Conservation (phyloP, 2,888 invertebrate genomes). For the Ectemnius continuus region DNA sequence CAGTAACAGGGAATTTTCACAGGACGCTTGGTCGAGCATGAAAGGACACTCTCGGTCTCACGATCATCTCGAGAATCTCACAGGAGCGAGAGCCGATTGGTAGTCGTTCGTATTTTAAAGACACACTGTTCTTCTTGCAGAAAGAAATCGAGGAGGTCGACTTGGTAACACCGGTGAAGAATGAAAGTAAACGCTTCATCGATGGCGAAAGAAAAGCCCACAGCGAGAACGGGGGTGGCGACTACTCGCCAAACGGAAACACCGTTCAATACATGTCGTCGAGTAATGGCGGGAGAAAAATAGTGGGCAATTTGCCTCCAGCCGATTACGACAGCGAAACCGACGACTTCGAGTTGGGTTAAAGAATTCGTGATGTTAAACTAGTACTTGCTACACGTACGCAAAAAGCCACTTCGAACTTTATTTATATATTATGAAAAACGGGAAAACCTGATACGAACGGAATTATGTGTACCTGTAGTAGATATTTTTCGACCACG, state of each 20-base stretch:
- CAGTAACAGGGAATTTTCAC: no score
- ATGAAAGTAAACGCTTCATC: constrained; percentile 46
- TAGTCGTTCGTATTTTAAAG: not conserved
- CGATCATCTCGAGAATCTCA: no score
- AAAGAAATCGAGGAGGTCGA: constrained; percentile 58
- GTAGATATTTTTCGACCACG: no score
- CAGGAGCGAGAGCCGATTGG: no score
- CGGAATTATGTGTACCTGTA: no score
- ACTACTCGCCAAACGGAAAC: constrained; percentile 26
- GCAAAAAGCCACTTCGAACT: no score
- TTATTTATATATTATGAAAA: no score
- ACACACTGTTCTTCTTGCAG: constrained; percentile 7
- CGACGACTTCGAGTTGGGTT: constrained; percentile 54
- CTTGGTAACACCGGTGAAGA: constrained; percentile 59
- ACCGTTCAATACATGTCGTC: not conserved
- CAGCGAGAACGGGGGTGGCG: constrained; percentile 45
- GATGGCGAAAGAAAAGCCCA: constrained; percentile 44
- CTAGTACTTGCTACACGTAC: no score
- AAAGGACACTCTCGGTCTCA: no score
- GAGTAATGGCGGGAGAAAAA: not conserved
- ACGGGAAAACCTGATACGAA: no score
- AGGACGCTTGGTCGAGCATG: no score
- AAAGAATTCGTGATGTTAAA: constrained; percentile 13
- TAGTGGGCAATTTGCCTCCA: constrained; percentile 42
- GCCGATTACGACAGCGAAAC: constrained; percentile 64